Conservation (phyloP, 2,888 invertebrate species). For the Lasioglossum calceatum region DNA sequence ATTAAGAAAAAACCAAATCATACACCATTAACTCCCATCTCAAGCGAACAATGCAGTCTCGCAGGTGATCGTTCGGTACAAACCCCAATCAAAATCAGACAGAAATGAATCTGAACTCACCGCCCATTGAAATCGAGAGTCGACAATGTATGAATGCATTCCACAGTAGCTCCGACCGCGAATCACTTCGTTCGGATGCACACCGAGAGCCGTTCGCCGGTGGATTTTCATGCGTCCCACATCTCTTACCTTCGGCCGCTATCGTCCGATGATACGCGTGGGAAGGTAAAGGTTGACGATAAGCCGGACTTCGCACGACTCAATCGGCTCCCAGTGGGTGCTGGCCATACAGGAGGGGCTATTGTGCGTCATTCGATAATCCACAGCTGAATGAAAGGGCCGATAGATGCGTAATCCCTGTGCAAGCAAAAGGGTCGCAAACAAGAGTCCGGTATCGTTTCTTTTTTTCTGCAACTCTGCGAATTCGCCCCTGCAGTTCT, state of each 20-base stretch:
- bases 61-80: not conserved
- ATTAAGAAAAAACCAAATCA: not conserved
- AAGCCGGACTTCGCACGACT: slow-evolving; percentile 57
- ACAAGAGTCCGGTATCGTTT: slow-evolving; percentile 42
- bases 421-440: slow-evolving; percentile 56
- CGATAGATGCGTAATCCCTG: slow-evolving; percentile 63
- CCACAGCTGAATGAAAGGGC: slow-evolving; percentile 63
- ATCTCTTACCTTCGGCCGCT: slow-evolving; percentile 45
- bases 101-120: not conserved
- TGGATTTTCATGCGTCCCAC: slow-evolving; percentile 38
- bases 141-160: not conserved
- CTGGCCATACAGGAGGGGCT: slow-evolving; percentile 60
- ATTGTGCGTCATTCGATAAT: slow-evolving; percentile 64
- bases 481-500: slow-evolving; percentile 8
- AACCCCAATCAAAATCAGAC: not conserved
- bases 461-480: slow-evolving; percentile 30
- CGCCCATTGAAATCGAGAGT: not conserved
- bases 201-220: slow-evolving; percentile 18
- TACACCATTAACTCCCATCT: not conserved
- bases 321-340: slow-evolving; percentile 65
- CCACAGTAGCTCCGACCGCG: not conserved
- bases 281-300: slow-evolving; percentile 71
- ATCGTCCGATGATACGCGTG: slow-evolving; percentile 69
- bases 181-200: not conserved
- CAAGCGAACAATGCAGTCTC: not conserved